Percentiles rank a stretch among this genome's conserved stretches.
Evolutionary conservation across 2,888 invertebrate genomes (phyloP).

Genomic region (Erebia epiphron): DNA sequence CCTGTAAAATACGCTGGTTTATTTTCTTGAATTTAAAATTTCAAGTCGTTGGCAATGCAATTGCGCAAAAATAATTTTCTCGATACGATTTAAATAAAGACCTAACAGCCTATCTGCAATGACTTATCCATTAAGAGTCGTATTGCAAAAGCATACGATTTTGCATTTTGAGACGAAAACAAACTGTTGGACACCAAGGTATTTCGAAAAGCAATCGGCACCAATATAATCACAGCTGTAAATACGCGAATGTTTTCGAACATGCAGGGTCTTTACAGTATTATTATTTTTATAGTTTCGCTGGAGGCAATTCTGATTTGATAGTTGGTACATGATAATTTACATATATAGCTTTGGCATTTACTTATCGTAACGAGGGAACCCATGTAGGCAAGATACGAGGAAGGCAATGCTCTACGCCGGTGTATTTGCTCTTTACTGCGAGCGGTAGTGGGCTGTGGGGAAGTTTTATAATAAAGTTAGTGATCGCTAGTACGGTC

Average conservation of each 20-base stretch:
- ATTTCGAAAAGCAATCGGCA: constrained; percentile 50
- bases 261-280: constrained; percentile 46
- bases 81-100: constrained; percentile 32
- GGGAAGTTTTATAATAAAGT: constrained; percentile 57
- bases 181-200: constrained; percentile 44
- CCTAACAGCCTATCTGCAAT: constrained; percentile 41
- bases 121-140: constrained; percentile 49
- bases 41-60: constrained; percentile 43
- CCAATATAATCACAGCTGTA: constrained; percentile 51
- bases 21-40: constrained; percentile 58
- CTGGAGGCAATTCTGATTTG: constrained; percentile 55
- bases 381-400: constrained; percentile 40
- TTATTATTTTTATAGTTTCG: constrained; percentile 54
- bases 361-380: constrained; percentile 56
- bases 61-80: constrained; percentile 30
- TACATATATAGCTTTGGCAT: constrained; percentile 48
- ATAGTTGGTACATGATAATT: constrained; percentile 47
- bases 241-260: constrained; percentile 50
- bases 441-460: constrained; percentile 45
- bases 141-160: constrained; percentile 47
- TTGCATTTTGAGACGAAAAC: constrained; percentile 47
- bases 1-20: constrained; percentile 23
- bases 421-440: constrained; percentile 42
- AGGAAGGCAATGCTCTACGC: constrained; percentile 39
- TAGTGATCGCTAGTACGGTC: constrained; percentile 69